Evolutionary conservation across 2,888 invertebrate species (phyloP).

Genomic region (Rutpela maculata): DNA sequence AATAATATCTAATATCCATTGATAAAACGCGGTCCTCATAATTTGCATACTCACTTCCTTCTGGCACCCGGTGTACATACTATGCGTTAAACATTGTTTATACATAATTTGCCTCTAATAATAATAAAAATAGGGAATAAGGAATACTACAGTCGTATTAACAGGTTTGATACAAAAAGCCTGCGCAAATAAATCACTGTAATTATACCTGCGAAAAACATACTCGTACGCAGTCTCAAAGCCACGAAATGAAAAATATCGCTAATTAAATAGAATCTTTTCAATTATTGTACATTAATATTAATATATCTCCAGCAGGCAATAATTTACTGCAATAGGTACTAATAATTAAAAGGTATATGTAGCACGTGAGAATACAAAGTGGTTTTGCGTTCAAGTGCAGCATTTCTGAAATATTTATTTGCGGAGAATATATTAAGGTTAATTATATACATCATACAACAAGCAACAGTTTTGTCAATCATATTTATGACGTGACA

Average conservation of each 20-base stretch:
- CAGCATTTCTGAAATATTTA: neutral
- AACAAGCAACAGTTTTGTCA: neutral
- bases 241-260: neutral
- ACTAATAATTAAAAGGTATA: neutral
- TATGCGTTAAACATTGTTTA: too few species aligned
- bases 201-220: neutral
- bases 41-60: too few species aligned
- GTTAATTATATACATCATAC: neutral
- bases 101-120: too few species aligned
- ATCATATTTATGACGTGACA: neutral
- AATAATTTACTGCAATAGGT: neutral
- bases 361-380: slow-evolving; percentile 6
- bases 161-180: too few species aligned
- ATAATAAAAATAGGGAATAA: too few species aligned
- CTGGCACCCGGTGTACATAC: too few species aligned
- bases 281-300: neutral
- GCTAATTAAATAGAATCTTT: neutral
- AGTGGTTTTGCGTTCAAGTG: neutral
- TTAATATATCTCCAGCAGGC: neutral
- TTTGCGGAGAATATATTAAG: neutral
- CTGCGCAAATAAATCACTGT: too few species aligned
- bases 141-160: too few species aligned
- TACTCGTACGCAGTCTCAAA: neutral
- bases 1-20: too few species aligned
- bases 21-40: too few species aligned